Conservation (phyloP, 1,140 invertebrate genomes). For the Macrostomum lignano region DNA sequence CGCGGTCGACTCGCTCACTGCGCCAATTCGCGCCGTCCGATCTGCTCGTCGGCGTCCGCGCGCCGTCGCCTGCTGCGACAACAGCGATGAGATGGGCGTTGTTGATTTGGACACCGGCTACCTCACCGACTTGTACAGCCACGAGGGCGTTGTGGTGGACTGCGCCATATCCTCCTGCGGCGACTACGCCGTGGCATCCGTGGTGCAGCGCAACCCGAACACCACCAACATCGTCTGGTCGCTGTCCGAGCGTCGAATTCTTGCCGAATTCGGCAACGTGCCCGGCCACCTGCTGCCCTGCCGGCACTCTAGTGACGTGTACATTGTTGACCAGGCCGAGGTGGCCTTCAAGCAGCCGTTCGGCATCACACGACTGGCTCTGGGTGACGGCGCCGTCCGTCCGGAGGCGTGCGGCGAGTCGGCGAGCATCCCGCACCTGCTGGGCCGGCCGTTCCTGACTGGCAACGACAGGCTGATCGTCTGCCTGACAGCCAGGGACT, state of each 20-base stretch:
- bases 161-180: slow-evolving; percentile 16
- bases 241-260: slow-evolving; percentile 12
- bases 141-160: slow-evolving; percentile 14
- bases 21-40: neutral
- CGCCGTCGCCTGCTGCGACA: slow-evolving; percentile 13
- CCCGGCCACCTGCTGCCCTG: too few species aligned
- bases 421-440: too few species aligned
- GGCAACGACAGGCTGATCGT: too few species aligned
- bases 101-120: slow-evolving; percentile 17
- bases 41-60: neutral
- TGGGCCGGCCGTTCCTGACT: too few species aligned
- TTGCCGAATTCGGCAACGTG: slow-evolving; percentile 18
- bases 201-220: slow-evolving; percentile 11
- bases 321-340: too few species aligned
- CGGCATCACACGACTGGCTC: too few species aligned
- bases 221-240: slow-evolving; percentile 17
- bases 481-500: too few species aligned
- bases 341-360: too few species aligned
- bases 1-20: slow-evolving; percentile 8
- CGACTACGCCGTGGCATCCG: slow-evolving; percentile 13
- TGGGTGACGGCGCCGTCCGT: too few species aligned
- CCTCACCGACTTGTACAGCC: slow-evolving; percentile 21
- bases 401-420: too few species aligned
- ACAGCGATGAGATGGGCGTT: slow-evolving; percentile 22
- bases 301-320: too few species aligned